Base-by-base conservation (phyloP, 2,888 invertebrate genomes). In the Ophioninae sp. region DNA sequence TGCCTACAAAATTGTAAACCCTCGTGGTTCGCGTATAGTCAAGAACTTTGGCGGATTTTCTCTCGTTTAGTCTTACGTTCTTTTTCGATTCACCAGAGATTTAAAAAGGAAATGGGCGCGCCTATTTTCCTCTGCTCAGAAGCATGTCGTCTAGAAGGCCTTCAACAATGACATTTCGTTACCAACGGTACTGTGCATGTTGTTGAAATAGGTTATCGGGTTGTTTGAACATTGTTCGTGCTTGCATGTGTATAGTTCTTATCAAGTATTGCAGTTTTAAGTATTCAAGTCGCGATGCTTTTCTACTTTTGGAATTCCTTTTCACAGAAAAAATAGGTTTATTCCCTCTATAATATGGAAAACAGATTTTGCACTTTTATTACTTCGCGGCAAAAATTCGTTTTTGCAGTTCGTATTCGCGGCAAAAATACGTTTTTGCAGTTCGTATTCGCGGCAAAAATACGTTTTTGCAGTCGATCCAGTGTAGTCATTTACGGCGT, bases 1-100 rank as follows among this genome's bases (percentile, higher is more conserved):
- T 67, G n/a, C 23, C 41, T n/a, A 56, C 56, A 73, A 56, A 76
- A 30, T 44, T n/a, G 64, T 50, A 57, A 78, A 76, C 10, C 57
- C 56, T 73, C 37, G 23, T 57, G 37, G 44, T 56, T n/a, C 21
- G 20, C 21, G 44, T 65, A 6, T 37, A 59, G 10, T 7, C 30
- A 62, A 30, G 20, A 65, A 67, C 20, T 44, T 67, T 21, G 44
- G 7, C 2, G 30, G 8, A 20, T 17, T 30, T 70, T 57, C 30
- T 57, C n/a, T 56, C n/a, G 69, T 56, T 17, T 6, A 41, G 50
- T 69, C 30, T 69, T 10, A 1, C 57, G n/a, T 72, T 21, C 13
- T n/a, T 13, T 21, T 39, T 13, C 23, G 41, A n/a, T 7, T 20
- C 30, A 64, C 37, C 7, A 44, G 21, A 13, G n/a, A 10, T 8